phyloP scores from a whole-genome alignment of 2,113 vertebrate species.

The Numenius arquata region DNA sequence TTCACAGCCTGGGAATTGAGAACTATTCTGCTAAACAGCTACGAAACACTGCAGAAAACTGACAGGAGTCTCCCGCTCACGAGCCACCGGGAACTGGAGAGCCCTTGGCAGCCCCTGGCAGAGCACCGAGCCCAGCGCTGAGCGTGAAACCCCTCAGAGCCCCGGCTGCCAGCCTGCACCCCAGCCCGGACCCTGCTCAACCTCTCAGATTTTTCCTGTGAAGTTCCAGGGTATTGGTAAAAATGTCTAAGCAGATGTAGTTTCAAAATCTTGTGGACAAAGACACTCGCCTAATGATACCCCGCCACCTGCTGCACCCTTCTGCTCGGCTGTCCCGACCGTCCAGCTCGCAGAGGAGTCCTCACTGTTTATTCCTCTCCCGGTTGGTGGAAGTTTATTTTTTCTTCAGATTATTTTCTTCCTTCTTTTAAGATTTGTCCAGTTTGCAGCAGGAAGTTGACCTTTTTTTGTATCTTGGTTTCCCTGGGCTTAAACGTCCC shows the following conservation, averaged over 20 bases:
- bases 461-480: background rate
- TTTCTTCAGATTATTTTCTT: background rate
- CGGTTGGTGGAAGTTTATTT: background rate
- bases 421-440: background rate
- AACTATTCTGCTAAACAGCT: background rate
- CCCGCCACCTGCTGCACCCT: background rate
- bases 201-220: background rate
- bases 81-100: background rate
- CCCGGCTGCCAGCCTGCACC: background rate
- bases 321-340: background rate
- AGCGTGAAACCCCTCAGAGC: background rate
- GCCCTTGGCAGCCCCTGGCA: background rate
- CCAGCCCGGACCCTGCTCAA: background rate
- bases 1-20: background rate
- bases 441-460: background rate
- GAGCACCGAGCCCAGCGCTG: background rate
- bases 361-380: background rate
- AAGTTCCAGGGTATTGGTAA: background rate
- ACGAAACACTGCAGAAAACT: background rate
- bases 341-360: background rate
- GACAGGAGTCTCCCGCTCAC: background rate
- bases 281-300: fast-evolving
- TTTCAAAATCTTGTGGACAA: background rate
- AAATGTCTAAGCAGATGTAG: background rate
- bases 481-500: background rate